Base-by-base conservation (phyloP, 2,113 vertebrate species). In the Chionomys nivalis region DNA sequence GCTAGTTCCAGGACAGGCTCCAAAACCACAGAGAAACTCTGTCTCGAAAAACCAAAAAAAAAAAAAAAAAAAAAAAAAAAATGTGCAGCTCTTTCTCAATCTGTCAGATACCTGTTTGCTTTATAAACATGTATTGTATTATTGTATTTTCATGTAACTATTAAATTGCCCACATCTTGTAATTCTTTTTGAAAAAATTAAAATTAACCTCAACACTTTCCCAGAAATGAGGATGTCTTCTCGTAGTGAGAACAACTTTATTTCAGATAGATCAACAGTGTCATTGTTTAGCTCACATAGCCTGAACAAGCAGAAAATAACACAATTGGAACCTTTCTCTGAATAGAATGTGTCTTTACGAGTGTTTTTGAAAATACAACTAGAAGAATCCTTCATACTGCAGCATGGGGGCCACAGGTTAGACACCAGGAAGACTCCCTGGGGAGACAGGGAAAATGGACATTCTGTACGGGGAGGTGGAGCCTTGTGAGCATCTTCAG, bases 141-240 rank as follows among this genome's bases (percentile, higher is more conserved):
- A 21, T 47, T 13, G 1, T 76, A 4, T 89, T 81, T 85, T 81
- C 65, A 78, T 39, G 1, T 76, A 76, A 75, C 42, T 91, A 12
- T 75, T 44, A 92, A 78, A 77, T 75, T 85, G 58, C 49, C 70
- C 68, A 47, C 49, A 82, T 94, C 92, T 89, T 39, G 47, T 44
- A 79, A 1, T 16, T 17, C 16, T 89, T 68, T 19, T 89, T 70
- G 6, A 36, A 90, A 90, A 33, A 82, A 88, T 88, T 28, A 58
- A 52, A 94, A 68, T 72, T n/a, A 16, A 65, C 16, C 61, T 39
- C 7, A 39, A 5, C 58, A 12, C 42, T 3, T 36, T 65, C 1
- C 11, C 76, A 39, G 7, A 90, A 31, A 68, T 52, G 42, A 81
- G 13, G 39, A 72, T 36, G 49, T 91, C 11, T 49, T 85, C 39